A percentile compares a stretch with the other conserved stretches of the same genome.
Conservation (phyloP, 1,140 invertebrate species). For the Drosophila carrolli region DNA sequence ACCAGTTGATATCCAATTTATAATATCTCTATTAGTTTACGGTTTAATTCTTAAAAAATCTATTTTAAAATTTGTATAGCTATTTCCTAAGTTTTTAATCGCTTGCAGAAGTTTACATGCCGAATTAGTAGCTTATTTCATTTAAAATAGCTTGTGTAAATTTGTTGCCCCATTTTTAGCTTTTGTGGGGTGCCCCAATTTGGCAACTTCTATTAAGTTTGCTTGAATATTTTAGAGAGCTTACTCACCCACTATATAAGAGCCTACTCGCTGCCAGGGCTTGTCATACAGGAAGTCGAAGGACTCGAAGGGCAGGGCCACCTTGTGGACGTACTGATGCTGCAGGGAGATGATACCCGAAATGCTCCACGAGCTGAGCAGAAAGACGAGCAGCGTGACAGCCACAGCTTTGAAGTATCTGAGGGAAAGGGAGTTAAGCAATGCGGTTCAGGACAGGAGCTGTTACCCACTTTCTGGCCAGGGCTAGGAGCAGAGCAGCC, state of each 20-base stretch:
- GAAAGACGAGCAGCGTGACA: constrained; percentile 86
- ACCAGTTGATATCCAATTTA: no score
- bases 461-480: constrained; percentile 89
- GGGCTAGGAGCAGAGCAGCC: constrained; percentile 89
- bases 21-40: no score
- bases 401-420: constrained; percentile 87
- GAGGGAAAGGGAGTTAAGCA: constrained; percentile 31
- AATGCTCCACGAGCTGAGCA: constrained; percentile 90
- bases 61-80: no score
- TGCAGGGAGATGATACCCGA: constrained; percentile 90
- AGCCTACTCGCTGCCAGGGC: constrained; percentile 92
- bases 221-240: no score
- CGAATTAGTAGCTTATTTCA: no score
- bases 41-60: no score
- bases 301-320: constrained; percentile 92
- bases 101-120: no score
- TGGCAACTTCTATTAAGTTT: background rate
- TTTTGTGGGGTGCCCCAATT: no score
- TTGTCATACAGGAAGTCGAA: constrained; percentile 94
- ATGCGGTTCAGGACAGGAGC: no score
- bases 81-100: no score
- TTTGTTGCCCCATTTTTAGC: no score
- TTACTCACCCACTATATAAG: constrained; percentile 90
- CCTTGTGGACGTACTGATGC: constrained; percentile 91
- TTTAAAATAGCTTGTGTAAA: no score